phyloP scores from a whole-genome alignment of 2,797 vertebrate genomes.

The Phaenicophaeus curvirostris region DNA sequence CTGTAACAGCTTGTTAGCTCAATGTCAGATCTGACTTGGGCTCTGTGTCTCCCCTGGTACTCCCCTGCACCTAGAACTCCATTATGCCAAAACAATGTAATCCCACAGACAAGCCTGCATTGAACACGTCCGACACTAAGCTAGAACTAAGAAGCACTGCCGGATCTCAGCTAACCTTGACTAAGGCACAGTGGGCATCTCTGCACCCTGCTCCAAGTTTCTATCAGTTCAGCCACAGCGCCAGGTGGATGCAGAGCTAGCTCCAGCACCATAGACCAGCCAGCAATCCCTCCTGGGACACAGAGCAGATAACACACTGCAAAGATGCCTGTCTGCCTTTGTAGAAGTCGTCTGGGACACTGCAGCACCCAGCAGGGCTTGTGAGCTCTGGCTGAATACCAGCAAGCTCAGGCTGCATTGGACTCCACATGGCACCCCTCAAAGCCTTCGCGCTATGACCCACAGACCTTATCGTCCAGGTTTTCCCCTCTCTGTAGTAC shows the following conservation, averaged over 20 bases:
- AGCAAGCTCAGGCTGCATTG: not conserved
- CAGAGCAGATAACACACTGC: not conserved
- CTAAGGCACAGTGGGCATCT: not conserved
- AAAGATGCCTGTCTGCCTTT: not conserved
- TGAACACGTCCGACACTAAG: not conserved
- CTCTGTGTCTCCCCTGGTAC: not conserved
- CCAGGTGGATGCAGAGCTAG: not conserved
- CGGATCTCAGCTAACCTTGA: not conserved
- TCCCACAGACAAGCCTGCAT: not conserved
- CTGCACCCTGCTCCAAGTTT: not conserved
- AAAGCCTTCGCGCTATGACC: not conserved
- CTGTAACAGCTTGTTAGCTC: not conserved
- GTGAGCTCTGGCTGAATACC: not conserved
- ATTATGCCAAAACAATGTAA: not conserved
- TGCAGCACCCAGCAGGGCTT: not conserved
- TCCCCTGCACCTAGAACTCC: not conserved
- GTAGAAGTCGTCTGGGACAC: not conserved
- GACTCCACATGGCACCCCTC: not conserved
- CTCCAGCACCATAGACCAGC: not conserved
- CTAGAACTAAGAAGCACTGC: not conserved
- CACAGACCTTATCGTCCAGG: not conserved
- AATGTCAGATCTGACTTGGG: not conserved
- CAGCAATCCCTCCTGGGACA: not conserved
- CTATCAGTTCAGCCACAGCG: not conserved
- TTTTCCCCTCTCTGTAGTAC: not conserved